phyloP scores from a whole-genome alignment of 37 sponge, comb jelly and placozoan genomes.

The Ephydatia muelleri region DNA sequence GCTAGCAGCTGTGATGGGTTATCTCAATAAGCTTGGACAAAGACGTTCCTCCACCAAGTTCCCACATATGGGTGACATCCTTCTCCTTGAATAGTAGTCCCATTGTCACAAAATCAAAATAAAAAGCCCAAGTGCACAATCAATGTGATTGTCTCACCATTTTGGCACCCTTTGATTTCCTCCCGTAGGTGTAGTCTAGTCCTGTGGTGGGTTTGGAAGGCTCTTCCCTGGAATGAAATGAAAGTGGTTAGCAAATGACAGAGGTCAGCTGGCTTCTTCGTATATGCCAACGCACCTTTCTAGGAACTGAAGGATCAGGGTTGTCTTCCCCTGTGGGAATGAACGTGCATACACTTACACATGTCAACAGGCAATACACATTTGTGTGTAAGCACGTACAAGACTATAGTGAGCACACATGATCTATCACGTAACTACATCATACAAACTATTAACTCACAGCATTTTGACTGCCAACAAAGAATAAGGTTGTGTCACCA shows the following conservation, averaged over 20 bases:
- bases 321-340: constrained; percentile 81
- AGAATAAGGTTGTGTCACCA: constrained; percentile 39
- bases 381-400: too few relatives aligned
- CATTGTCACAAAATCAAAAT: not conserved
- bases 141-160: constrained; percentile 30
- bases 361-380: not conserved
- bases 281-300: constrained; percentile 64
- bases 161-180: constrained; percentile 68
- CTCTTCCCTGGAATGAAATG: constrained; percentile 68
- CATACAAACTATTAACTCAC: constrained; percentile 31
- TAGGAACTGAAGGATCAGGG: constrained; percentile 84
- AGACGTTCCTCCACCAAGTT: constrained; percentile 91
- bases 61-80: constrained; percentile 92
- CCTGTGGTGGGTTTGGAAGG: constrained; percentile 85
- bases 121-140: not conserved
- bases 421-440: not conserved
- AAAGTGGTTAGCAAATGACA: not conserved
- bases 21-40: constrained; percentile 74
- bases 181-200: constrained; percentile 92
- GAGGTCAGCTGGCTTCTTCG: not conserved
- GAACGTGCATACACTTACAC: not conserved
- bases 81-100: constrained; percentile 51
- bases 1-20: constrained; percentile 51
- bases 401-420: not conserved
- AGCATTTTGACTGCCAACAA: constrained; percentile 66